phyloP scores from a whole-genome alignment of 2,888 invertebrate species.

The Dryobota labecula region DNA sequence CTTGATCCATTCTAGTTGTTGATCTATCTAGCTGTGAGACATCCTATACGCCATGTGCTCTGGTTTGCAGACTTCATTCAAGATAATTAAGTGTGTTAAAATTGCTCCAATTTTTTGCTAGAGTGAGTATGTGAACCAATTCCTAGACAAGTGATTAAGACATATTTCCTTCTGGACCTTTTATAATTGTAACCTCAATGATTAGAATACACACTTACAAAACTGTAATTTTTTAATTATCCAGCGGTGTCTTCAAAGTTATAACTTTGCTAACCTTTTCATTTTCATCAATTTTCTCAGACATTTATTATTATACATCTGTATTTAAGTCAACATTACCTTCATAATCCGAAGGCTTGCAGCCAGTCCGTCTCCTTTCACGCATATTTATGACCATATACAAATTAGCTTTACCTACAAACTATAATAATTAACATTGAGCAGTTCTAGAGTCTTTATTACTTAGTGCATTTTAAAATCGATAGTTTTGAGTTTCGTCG shows the following conservation, averaged over 20 bases:
- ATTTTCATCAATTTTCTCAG: conserved; percentile 28
- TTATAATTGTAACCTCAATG: too few relatives aligned
- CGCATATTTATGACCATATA: neutral
- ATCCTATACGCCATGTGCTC: neutral
- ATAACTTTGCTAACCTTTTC: conserved; percentile 31
- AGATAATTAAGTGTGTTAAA: neutral
- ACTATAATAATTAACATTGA: conserved; percentile 10
- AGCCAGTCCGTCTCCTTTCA: conserved; percentile 9
- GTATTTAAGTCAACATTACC: neutral
- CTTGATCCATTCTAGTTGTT: too few relatives aligned
- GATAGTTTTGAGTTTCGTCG: neutral
- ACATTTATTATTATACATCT: conserved; percentile 15
- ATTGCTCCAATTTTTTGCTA: too few relatives aligned
- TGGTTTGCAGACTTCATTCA: neutral
- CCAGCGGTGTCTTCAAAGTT: neutral
- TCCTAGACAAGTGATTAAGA: too few relatives aligned
- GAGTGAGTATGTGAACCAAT: neutral
- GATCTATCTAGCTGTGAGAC: neutral
- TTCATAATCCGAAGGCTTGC: conserved; percentile 2
- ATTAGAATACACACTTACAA: conserved; percentile 11
- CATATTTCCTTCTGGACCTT: too few relatives aligned
- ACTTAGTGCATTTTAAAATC: neutral
- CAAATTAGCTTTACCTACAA: neutral
- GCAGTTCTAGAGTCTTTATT: neutral
- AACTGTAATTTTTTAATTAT: neutral